Percentiles rank a stretch among this genome's conserved stretches.
Conservation (phyloP, 2,797 vertebrate species). For the Poecilia picta region DNA sequence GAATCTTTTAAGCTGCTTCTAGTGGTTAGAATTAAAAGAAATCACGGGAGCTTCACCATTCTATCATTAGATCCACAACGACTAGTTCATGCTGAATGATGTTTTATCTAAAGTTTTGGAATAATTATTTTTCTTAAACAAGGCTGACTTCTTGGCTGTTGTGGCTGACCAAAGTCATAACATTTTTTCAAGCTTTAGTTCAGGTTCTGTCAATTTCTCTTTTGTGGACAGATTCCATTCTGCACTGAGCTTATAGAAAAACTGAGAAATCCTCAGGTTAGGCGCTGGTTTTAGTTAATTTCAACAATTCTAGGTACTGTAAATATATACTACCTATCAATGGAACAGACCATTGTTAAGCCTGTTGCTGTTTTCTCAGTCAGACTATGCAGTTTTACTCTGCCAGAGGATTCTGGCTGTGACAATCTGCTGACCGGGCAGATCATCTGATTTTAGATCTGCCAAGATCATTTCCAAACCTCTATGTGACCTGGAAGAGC, state of each 20-base stretch:
- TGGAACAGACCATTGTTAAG: not conserved
- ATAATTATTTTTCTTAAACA: not conserved
- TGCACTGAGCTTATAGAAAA: not conserved
- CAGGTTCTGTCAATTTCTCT: not conserved
- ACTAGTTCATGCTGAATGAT: not conserved
- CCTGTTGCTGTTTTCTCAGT: not conserved
- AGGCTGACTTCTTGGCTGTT: not conserved
- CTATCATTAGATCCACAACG: not conserved
- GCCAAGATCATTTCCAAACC: conserved; percentile 1
- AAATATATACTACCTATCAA: not conserved
- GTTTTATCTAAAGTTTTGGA: not conserved
- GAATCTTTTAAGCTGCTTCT: not conserved
- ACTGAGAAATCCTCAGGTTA: not conserved
- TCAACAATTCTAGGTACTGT: not conserved
- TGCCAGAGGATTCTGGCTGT: not conserved
- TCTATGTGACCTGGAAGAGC: not conserved
- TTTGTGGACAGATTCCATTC: not conserved
- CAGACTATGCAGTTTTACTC: not conserved
- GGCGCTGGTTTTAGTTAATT: not conserved
- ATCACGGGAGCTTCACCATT: not conserved
- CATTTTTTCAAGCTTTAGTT: not conserved
- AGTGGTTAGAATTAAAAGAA: not conserved
- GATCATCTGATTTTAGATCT: not conserved
- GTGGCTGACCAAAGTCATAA: not conserved
- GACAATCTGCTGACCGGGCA: not conserved